Percentiles rank a stretch among this genome's conserved stretches.
Evolutionary conservation across 1,140 invertebrate species (phyloP).

Genomic region (Reticulitermes speratus): DNA sequence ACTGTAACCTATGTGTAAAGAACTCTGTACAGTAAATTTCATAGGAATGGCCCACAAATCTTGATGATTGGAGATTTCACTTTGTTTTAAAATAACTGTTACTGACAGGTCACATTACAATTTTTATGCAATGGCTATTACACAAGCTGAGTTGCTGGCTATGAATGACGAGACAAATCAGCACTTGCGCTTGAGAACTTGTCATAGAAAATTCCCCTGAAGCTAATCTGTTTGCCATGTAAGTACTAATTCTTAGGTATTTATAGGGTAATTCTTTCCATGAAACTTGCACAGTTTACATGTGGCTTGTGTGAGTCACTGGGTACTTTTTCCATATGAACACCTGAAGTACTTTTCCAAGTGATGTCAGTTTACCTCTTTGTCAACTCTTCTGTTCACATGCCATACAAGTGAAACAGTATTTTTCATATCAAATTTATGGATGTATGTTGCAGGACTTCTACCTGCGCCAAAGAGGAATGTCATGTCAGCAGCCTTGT

Average conservation of each 20-base stretch:
- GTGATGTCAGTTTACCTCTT: no score
- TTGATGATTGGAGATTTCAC: slow-evolving; percentile 51
- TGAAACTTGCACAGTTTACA: no score
- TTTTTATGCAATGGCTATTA: slow-evolving; percentile 60
- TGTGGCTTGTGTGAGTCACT: no score
- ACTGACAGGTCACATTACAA: not conserved
- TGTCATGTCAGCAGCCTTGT: slow-evolving; percentile 83
- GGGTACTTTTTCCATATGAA: no score
- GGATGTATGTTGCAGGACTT: slow-evolving; percentile 60
- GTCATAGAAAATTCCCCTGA: slow-evolving; percentile 79
- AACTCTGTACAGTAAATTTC: no score
- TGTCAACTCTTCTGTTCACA: no score
- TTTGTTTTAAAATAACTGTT: not conserved
- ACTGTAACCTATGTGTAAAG: slow-evolving; percentile 38
- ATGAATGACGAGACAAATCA: slow-evolving; percentile 89
- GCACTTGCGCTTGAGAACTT: slow-evolving; percentile 86
- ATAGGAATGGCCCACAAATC: no score
- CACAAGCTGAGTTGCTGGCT: slow-evolving; percentile 77
- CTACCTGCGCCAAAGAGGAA: slow-evolving; percentile 91
- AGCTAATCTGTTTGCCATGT: slow-evolving; percentile 88
- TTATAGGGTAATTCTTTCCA: no score
- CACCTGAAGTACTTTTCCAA: no score
- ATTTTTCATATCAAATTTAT: not conserved
- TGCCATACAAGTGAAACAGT: not conserved
- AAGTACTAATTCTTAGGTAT: slow-evolving; percentile 46